phyloP scores from a whole-genome alignment of 1,140 invertebrate species.

The Drosophila eugracilis region DNA sequence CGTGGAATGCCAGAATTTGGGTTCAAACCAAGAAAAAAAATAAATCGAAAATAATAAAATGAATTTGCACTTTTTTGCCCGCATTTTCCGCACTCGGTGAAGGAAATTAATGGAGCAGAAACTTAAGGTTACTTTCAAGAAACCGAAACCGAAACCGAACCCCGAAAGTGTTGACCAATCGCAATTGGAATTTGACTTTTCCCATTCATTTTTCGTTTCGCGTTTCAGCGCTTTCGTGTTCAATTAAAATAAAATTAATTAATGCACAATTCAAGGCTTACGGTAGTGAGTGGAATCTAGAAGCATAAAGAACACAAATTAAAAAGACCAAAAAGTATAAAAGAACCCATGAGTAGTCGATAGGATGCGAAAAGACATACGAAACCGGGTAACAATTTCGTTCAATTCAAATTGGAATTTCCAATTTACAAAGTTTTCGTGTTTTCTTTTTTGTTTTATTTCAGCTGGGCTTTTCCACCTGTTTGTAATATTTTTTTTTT shows the following conservation, averaged over 20 bases:
- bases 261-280: conserved; percentile 79
- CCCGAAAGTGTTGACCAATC: no score
- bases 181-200: conserved; percentile 21
- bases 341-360: conserved; percentile 56
- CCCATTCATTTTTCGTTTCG: conserved; percentile 31
- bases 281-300: conserved; percentile 79
- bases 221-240: conserved; percentile 60
- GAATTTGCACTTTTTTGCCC: conserved; percentile 77
- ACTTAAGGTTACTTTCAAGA: conserved; percentile 33
- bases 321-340: conserved; percentile 80
- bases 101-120: conserved; percentile 26
- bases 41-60: conserved; percentile 35
- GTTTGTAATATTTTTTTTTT: conserved; percentile 49
- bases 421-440: conserved; percentile 50
- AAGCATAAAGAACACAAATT: conserved; percentile 80
- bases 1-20: conserved; percentile 3
- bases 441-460: conserved; percentile 19
- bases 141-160: conserved; percentile 54
- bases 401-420: conserved; percentile 62
- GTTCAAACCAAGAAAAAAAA: no score
- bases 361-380: conserved; percentile 39
- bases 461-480: conserved; percentile 30
- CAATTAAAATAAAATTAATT: conserved; percentile 83
- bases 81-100: conserved; percentile 66
- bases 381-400: conserved; percentile 36